Evolutionary conservation across 1,140 invertebrate genomes (phyloP).

Genomic region (Sitodiplosis mosellana): DNA sequence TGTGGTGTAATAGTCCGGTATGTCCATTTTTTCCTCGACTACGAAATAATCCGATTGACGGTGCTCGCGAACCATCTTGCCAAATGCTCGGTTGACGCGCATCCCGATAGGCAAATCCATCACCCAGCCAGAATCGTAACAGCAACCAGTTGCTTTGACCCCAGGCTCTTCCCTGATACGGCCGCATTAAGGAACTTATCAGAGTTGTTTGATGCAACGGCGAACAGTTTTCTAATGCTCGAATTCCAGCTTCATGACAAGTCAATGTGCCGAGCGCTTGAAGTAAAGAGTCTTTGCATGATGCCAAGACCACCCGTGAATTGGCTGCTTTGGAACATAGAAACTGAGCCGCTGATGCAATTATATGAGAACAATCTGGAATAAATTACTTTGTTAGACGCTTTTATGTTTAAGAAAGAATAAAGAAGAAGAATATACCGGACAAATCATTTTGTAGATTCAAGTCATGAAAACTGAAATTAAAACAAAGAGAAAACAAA

Average conservation of each 20-base stretch:
- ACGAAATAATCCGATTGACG: slow-evolving; percentile 16
- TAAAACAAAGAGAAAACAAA: too few species aligned
- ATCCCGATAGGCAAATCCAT: slow-evolving; percentile 66
- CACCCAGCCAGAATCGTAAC: slow-evolving; percentile 67
- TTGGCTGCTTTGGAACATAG: slow-evolving; percentile 58
- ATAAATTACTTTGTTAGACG: background rate
- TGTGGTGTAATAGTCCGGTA: slow-evolving; percentile 22
- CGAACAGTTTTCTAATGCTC: slow-evolving; percentile 42
- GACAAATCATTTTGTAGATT: slow-evolving; percentile 15
- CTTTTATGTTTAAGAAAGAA: background rate
- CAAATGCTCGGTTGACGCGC: slow-evolving; percentile 19
- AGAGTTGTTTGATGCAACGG: slow-evolving; percentile 34
- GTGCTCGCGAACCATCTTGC: slow-evolving; percentile 17
- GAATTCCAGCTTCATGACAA: slow-evolving; percentile 28
- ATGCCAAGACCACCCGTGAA: slow-evolving; percentile 50
- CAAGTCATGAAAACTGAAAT: slow-evolving; percentile 20
- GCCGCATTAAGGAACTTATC: slow-evolving; percentile 46
- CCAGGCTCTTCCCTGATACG: slow-evolving; percentile 70
- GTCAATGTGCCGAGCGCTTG: slow-evolving; percentile 54
- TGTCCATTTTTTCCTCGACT: slow-evolving; percentile 23
- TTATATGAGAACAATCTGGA: slow-evolving; percentile 12
- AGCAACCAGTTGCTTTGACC: slow-evolving; percentile 74
- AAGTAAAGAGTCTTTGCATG: slow-evolving; percentile 55
- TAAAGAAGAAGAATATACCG: too few species aligned
- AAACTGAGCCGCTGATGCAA: slow-evolving; percentile 49